A percentile compares a stretch with the other conserved stretches of the same genome.
Evolutionary conservation across 2,888 invertebrate genomes (phyloP).

Genomic region (Rotaria magnacalcarata): DNA sequence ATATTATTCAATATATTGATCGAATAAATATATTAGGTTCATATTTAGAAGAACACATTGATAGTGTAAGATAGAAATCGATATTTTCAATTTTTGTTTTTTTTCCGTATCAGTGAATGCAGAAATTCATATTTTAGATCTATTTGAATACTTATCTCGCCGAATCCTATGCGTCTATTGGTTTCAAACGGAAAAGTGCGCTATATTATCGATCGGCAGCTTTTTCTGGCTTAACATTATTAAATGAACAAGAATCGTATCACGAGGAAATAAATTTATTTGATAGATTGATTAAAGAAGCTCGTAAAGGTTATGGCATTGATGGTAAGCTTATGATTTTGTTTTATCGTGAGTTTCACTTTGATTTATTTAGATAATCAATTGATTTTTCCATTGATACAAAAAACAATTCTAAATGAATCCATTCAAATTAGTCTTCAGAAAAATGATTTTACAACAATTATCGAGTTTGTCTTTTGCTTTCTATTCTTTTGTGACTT

Average conservation of each 20-base stretch:
- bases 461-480: neutral
- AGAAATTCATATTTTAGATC: neutral
- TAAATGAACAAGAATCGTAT: neutral
- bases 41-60: neutral
- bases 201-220: constrained; percentile 3
- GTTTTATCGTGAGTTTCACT: neutral
- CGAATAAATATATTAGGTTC: neutral
- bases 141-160: neutral
- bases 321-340: neutral
- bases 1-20: neutral
- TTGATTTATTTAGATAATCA: neutral
- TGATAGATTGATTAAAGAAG: neutral
- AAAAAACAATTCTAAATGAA: constrained; percentile 8
- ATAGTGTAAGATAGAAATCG: neutral
- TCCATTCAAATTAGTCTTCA: neutral
- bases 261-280: neutral
- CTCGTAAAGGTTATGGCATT: constrained; percentile 17
- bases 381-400: constrained; percentile 14
- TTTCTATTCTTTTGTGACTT: neutral
- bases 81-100: too few relatives aligned
- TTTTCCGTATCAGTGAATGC: too few relatives aligned
- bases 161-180: neutral
- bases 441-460: neutral
- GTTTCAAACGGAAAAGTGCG: constrained; percentile 15
- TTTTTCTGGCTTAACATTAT: neutral